Evolutionary conservation across 2,113 vertebrate species (phyloP).

Genomic region (Ophthalmolycus amberensis): DNA sequence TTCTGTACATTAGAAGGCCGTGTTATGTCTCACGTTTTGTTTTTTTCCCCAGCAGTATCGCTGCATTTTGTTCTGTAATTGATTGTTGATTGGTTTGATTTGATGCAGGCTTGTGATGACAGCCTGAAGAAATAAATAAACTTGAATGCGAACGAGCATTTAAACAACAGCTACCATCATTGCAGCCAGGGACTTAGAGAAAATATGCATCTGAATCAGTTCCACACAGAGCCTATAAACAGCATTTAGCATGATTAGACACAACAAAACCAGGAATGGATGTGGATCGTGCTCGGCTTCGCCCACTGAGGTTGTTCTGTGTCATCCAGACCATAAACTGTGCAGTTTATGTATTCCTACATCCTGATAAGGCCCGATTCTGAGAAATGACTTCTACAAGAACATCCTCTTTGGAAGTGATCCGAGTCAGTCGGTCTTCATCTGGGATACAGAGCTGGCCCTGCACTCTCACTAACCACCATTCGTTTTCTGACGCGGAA

Average conservation of each 20-base stretch:
- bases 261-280: conserved; percentile 32
- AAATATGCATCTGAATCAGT: conserved; percentile 54
- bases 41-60: not conserved
- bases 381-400: not conserved
- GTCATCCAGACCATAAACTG: conserved; percentile 50
- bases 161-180: conserved; percentile 17
- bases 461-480: conserved; percentile 21
- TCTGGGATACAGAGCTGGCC: conserved; percentile 9
- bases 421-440: conserved; percentile 13
- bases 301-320: conserved; percentile 10
- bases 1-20: conserved; percentile 41
- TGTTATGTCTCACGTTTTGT: conserved; percentile 22
- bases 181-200: conserved; percentile 30
- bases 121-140: conserved; percentile 54
- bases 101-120: conserved; percentile 37
- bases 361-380: conserved; percentile 29
- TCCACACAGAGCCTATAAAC: conserved; percentile 54
- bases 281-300: conserved; percentile 44
- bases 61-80: conserved; percentile 46
- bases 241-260: conserved; percentile 57
- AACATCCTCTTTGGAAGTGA: conserved; percentile 22
- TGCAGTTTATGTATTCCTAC: conserved; percentile 26
- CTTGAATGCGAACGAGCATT: conserved; percentile 27
- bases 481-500: conserved; percentile 4
- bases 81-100: conserved; percentile 56